A percentile compares a stretch with the other conserved stretches of the same genome.
phyloP scores from a whole-genome alignment of 2,113 vertebrate genomes.

The Uropsilus gracilis region DNA sequence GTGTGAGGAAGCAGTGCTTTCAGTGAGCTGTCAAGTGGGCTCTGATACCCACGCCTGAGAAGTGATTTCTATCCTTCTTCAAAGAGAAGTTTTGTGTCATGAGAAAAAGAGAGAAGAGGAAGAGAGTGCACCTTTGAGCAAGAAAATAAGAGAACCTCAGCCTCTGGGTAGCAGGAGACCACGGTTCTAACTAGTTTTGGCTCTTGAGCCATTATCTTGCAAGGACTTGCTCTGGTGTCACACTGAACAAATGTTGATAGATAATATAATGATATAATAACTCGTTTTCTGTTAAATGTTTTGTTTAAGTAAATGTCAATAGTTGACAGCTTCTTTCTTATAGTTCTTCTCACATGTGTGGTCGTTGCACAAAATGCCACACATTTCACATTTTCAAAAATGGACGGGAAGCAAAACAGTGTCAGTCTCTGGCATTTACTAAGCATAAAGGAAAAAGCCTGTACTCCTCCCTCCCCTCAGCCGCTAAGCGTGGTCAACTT shows the following conservation, averaged over 20 bases:
- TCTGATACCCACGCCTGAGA: background rate
- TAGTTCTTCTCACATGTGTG: background rate
- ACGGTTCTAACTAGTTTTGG: no score
- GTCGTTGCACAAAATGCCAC: background rate
- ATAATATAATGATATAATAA: background rate
- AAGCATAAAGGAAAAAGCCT: background rate
- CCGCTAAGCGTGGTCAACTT: background rate
- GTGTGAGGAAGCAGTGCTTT: background rate
- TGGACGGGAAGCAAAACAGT: background rate
- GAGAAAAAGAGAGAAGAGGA: no score
- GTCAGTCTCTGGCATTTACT: background rate
- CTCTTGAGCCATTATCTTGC: background rate
- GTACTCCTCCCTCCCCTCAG: background rate
- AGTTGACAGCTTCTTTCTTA: background rate
- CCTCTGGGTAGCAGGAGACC: background rate
- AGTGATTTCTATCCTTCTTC: no score
- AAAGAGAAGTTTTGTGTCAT: background rate
- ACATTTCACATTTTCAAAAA: background rate
- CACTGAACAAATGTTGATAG: background rate
- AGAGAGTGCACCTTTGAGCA: background rate
- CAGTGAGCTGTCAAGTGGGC: background rate
- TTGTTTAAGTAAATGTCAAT: background rate
- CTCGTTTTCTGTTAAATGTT: background rate
- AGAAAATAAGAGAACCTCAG: background rate
- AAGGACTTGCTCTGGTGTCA: background rate